These are phyloP conservation scores for Oreocharis arfaki DNA, from an alignment of 2,113 vertebrate genomes.

Conservation along the genomic window DNA sequence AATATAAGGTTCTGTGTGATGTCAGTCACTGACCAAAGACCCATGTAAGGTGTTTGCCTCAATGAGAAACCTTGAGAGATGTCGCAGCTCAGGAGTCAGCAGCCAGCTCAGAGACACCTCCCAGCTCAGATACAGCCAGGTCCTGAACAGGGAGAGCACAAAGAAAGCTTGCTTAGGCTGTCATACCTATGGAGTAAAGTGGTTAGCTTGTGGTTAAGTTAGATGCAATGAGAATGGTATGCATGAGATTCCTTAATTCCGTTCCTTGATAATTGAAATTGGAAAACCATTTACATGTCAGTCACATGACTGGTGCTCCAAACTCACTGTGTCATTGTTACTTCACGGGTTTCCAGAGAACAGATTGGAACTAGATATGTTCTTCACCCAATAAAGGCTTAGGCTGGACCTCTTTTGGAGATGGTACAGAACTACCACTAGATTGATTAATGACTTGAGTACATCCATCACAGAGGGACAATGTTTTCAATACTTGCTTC, in stretches of 20 bases:
- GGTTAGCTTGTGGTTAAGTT: background rate
- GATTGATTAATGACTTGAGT: background rate
- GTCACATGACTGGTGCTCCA: background rate
- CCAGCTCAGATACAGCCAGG: background rate
- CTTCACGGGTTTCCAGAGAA: background rate
- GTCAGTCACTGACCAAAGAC: background rate
- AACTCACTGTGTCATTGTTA: background rate
- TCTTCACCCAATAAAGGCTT: fast-evolving
- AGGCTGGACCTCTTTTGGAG: background rate
- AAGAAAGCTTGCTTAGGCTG: background rate
- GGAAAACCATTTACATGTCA: background rate
- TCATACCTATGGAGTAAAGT: background rate
- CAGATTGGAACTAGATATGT: background rate
- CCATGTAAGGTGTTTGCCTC: background rate
- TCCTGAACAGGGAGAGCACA: background rate
- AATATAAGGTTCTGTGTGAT: background rate
- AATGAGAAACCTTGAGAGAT: background rate
- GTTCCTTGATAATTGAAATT: background rate
- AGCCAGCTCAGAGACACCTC: background rate
- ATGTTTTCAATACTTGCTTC: background rate
- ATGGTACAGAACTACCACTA: fast-evolving
- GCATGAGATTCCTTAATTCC: background rate
- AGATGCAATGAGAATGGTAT: background rate
- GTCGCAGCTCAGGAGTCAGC: background rate
- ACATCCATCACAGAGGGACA: fast-evolving